phyloP scores from a whole-genome alignment of 2,888 invertebrate species.

The Apamea crenata region DNA sequence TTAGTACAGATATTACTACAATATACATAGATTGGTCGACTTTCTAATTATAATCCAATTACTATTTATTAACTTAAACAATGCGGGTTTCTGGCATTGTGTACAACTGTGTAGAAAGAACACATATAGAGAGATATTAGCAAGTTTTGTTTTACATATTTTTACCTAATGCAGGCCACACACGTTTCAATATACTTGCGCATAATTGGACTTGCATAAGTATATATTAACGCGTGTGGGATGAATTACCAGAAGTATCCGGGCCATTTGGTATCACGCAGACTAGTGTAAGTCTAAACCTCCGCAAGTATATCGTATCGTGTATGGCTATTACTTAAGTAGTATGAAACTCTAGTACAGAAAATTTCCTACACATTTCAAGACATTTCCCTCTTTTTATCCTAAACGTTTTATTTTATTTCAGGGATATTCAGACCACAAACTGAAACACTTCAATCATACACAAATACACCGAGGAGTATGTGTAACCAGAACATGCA shows the following conservation, averaged over 20 bases:
- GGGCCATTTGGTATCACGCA: neutral
- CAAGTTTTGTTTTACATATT: too few relatives aligned
- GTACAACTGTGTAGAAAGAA: too few relatives aligned
- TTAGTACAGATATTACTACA: neutral
- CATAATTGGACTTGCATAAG: neutral
- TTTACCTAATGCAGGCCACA: neutral
- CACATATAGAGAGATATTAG: neutral
- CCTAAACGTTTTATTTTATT: conserved; percentile 50
- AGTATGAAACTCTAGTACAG: neutral
- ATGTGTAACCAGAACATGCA: conserved; percentile 80
- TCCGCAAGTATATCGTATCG: neutral
- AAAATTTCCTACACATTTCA: neutral
- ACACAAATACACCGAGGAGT: conserved; percentile 84
- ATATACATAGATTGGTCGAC: neutral
- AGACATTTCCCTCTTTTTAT: neutral
- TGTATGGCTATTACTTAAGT: neutral
- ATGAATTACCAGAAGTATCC: neutral
- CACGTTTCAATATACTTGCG: neutral
- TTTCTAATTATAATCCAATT: neutral
- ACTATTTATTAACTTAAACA: neutral
- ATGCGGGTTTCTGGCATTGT: too few relatives aligned
- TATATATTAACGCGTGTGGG: neutral
- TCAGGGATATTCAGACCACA: conserved; percentile 82
- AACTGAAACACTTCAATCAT: conserved; percentile 83
- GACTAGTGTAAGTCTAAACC: neutral